Evolutionary conservation across 1,140 invertebrate genomes (phyloP).

Genomic region (Neelides sp.): DNA sequence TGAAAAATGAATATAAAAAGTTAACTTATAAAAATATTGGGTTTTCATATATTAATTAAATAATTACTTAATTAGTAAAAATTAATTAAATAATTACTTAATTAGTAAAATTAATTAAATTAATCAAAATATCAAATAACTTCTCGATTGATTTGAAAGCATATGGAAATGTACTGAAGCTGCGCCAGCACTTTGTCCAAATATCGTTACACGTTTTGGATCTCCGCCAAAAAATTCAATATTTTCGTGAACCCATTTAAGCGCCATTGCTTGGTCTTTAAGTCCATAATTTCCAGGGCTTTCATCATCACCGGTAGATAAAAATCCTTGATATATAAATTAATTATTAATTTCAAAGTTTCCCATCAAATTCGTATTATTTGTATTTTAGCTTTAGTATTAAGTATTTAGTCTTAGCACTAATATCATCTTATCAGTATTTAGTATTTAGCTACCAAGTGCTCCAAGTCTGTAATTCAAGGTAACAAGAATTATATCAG

Average conservation of each 20-base stretch:
- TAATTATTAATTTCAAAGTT: neutral
- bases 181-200: constrained; percentile 3
- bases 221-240: constrained; percentile 6
- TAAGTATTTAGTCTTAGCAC: neutral
- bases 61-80: too few species aligned
- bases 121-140: too few species aligned
- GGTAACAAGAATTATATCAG: too few species aligned
- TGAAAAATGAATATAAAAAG: too few species aligned
- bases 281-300: constrained; percentile 1
- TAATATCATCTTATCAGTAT: neutral
- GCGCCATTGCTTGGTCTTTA: neutral
- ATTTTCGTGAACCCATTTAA: constrained; percentile 3
- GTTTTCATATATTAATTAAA: too few species aligned
- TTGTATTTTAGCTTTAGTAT: too few species aligned
- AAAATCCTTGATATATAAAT: neutral
- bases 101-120: too few species aligned
- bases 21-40: too few species aligned
- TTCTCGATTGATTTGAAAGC: too few species aligned
- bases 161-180: neutral
- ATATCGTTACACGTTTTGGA: neutral
- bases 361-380: too few species aligned
- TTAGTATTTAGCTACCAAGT: neutral
- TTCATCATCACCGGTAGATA: constrained; percentile 3
- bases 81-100: too few species aligned
- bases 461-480: neutral